phyloP scores from a whole-genome alignment of 2,113 vertebrate species.

The Shinisaurus crocodilurus region DNA sequence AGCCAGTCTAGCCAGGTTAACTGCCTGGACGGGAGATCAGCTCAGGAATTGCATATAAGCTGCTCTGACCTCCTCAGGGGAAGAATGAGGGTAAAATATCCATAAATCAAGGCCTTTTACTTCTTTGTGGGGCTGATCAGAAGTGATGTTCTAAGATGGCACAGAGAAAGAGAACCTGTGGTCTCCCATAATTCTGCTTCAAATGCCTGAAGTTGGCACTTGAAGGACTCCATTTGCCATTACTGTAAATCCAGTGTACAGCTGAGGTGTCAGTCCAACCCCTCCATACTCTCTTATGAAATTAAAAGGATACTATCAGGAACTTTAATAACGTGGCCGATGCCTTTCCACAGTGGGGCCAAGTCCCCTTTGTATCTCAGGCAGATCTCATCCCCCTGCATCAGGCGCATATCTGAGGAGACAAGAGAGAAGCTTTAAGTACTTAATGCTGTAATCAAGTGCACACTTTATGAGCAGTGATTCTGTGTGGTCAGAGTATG shows the following conservation, averaged over 20 bases:
- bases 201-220: not conserved
- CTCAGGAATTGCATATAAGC: not conserved
- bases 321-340: slow-evolving; percentile 98
- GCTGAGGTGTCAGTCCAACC: too few relatives aligned
- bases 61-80: not conserved
- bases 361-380: slow-evolving; percentile 96
- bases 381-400: slow-evolving; percentile 99
- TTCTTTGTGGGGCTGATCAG: not conserved
- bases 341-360: slow-evolving; percentile 95
- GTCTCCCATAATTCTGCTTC: not conserved
- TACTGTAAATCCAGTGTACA: not conserved
- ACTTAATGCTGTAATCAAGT: fast-evolving
- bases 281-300: not conserved
- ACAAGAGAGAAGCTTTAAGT: not conserved
- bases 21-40: not conserved
- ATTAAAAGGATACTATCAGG: slow-evolving; percentile 96
- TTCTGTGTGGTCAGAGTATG: not conserved
- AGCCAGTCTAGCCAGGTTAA: not conserved
- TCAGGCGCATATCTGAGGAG: slow-evolving; percentile 93
- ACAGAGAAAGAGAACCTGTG: not conserved
- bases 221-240: not conserved
- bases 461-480: fast-evolving
- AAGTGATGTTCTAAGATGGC: not conserved
- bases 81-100: not conserved
- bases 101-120: not conserved